These are phyloP conservation scores for Flabesymbios commensalis DNA, from an alignment of 2,888 invertebrate genomes.

Conservation along the genomic window DNA sequence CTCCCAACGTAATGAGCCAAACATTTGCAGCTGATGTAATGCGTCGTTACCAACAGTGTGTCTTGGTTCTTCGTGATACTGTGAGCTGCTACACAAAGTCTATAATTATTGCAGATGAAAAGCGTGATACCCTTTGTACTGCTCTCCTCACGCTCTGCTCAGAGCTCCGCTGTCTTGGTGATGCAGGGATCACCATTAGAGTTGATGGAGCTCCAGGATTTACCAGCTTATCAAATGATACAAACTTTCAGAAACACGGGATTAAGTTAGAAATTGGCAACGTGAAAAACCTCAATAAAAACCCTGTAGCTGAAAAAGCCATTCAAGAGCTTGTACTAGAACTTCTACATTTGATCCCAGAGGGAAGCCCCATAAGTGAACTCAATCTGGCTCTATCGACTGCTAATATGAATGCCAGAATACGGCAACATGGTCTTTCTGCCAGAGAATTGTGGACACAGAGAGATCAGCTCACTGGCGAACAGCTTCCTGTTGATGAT, in stretches of 20 bases:
- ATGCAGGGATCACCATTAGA: neutral
- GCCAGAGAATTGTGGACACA: constrained; percentile 4
- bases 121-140: neutral
- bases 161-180: neutral
- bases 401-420: neutral
- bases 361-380: neutral
- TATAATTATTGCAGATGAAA: neutral
- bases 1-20: neutral
- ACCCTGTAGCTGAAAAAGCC: neutral
- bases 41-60: neutral
- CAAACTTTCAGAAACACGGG: neutral
- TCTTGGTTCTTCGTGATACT: constrained; percentile 3
- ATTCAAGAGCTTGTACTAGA: neutral
- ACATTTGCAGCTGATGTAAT: constrained; percentile 4
- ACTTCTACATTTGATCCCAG: neutral
- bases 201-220: constrained; percentile 7
- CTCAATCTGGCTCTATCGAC: neutral
- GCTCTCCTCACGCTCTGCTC: neutral
- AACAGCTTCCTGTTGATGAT: neutral
- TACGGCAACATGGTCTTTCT: neutral
- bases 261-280: neutral
- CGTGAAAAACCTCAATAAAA: constrained; percentile 6
- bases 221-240: neutral
- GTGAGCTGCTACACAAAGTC: neutral
- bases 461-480: neutral